Evolutionary conservation across 2,797 vertebrate genomes (phyloP).

Genomic region (Gallinago nigripennis): DNA sequence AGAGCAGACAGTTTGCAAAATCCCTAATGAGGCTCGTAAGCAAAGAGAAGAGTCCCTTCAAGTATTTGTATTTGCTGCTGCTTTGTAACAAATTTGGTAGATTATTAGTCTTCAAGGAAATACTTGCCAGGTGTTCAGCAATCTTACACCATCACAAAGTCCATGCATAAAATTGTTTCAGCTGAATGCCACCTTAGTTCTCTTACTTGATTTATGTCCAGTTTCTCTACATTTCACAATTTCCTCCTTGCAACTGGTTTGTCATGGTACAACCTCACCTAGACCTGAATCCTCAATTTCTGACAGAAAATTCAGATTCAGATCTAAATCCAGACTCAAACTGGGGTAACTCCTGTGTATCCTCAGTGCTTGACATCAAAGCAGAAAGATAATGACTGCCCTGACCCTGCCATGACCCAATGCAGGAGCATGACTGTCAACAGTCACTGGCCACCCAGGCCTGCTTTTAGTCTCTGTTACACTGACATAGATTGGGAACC

Average conservation of each 20-base stretch:
- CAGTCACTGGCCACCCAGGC: not conserved
- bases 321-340: not conserved
- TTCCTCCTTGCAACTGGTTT: not conserved
- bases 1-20: not conserved
- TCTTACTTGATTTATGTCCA: not conserved
- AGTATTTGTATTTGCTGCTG: not conserved
- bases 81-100: not conserved
- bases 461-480: slow-evolving; percentile 19
- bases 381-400: slow-evolving; percentile 12
- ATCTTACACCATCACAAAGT: not conserved
- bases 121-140: not conserved
- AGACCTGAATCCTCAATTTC: not conserved
- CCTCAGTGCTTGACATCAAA: slow-evolving; percentile 24
- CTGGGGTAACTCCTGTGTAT: not conserved
- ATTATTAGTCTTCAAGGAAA: not conserved
- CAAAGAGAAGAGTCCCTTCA: not conserved
- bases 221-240: not conserved
- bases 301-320: not conserved
- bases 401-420: not conserved
- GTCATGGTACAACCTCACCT: not conserved
- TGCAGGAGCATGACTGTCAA: not conserved
- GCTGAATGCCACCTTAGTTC: not conserved
- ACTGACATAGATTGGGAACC: not conserved
- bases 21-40: not conserved
- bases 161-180: not conserved